Conservation (phyloP, 2,113 vertebrate genomes). For the Mellivora capensis region DNA sequence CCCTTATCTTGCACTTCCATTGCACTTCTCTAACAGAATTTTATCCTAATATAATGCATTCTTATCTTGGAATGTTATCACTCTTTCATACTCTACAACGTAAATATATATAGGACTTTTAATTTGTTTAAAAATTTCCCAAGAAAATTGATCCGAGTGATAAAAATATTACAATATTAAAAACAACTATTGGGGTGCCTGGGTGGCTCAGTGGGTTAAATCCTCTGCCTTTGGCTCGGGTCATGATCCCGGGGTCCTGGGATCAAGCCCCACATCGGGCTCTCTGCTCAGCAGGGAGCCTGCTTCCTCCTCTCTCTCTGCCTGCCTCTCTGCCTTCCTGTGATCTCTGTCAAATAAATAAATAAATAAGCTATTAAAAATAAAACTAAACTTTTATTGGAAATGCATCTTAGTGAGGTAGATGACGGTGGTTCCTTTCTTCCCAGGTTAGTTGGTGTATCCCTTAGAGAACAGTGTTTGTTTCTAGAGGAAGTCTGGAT, state of each 20-base stretch:
- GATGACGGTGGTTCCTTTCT: background rate
- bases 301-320: too few species aligned
- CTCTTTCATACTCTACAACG: background rate
- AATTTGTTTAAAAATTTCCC: background rate
- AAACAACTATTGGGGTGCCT: background rate
- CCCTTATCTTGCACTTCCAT: background rate
- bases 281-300: too few species aligned
- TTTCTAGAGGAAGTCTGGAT: background rate
- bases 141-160: background rate
- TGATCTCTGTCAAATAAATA: too few species aligned
- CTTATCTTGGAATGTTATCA: background rate
- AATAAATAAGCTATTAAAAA: background rate
- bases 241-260: too few species aligned
- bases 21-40: background rate
- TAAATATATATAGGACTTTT: background rate
- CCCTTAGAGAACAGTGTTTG: background rate
- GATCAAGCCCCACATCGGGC: too few species aligned
- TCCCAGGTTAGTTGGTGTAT: background rate
- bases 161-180: background rate
- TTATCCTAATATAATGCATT: background rate
- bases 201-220: too few species aligned
- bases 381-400: background rate
- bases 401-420: background rate
- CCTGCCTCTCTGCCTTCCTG: too few species aligned
- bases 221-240: too few species aligned